These are phyloP conservation scores for Nothobranchius furzeri DNA, from an alignment of 2,113 vertebrate species.

Conservation along the genomic window DNA sequence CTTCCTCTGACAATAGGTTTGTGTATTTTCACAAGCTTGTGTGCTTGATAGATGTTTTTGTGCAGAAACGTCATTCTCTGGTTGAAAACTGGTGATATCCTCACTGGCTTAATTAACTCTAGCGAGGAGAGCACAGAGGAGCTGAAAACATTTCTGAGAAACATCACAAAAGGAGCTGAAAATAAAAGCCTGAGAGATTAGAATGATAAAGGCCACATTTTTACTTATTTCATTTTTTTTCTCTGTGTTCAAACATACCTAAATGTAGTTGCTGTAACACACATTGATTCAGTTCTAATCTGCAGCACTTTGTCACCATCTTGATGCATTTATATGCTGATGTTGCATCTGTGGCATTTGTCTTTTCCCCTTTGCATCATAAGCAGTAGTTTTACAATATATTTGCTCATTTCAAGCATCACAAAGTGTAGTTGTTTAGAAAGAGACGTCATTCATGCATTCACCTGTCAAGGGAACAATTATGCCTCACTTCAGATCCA, in stretches of 20 bases:
- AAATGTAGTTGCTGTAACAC: neutral
- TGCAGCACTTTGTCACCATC: neutral
- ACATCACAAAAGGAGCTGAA: neutral
- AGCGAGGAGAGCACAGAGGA: neutral
- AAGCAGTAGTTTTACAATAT: neutral
- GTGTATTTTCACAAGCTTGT: constrained; percentile 71
- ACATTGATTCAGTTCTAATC: neutral
- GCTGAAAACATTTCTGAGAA: constrained; percentile 26
- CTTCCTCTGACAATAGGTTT: constrained; percentile 80
- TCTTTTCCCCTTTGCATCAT: neutral
- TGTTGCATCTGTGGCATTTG: neutral
- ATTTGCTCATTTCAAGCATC: neutral
- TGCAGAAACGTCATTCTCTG: constrained; percentile 38
- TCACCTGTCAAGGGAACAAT: constrained; percentile 35
- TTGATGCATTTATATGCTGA: neutral
- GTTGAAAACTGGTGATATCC: constrained; percentile 2
- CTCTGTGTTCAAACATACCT: neutral
- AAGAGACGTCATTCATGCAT: constrained; percentile 16
- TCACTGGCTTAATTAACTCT: constrained; percentile 26
- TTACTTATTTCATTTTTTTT: neutral
- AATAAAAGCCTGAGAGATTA: neutral
- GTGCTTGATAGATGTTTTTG: constrained; percentile 62
- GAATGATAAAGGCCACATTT: constrained; percentile 11
- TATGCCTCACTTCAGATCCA: constrained; percentile 37
- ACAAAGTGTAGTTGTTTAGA: neutral